Conservation (phyloP, 2,888 invertebrate genomes). For the Brachyopa scutellaris region DNA sequence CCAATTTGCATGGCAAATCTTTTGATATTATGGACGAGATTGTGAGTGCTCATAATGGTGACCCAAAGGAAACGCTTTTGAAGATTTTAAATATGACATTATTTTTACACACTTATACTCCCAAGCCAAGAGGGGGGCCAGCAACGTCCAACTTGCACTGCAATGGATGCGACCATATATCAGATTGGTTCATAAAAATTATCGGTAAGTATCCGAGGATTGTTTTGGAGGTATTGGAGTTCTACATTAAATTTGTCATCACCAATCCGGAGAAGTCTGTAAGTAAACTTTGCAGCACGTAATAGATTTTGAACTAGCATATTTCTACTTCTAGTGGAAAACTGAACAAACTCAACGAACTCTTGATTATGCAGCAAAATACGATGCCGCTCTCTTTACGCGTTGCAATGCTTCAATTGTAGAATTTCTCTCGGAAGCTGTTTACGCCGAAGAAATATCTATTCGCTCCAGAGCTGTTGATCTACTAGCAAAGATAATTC, state of each 20-base stretch:
- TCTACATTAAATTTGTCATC: slow-evolving; percentile 78
- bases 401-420: slow-evolving; percentile 80
- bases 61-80: slow-evolving; percentile 78
- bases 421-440: slow-evolving; percentile 77
- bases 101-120: slow-evolving; percentile 77
- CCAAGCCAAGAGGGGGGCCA: slow-evolving; percentile 73
- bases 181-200: slow-evolving; percentile 80
- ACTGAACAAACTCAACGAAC: slow-evolving; percentile 77
- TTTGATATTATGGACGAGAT: slow-evolving; percentile 80
- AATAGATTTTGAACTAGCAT: neutral
- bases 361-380: slow-evolving; percentile 80
- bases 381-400: slow-evolving; percentile 80
- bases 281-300: neutral
- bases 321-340: slow-evolving; percentile 77
- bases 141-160: neutral
- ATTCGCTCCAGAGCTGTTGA: slow-evolving; percentile 79
- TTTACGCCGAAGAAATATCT: slow-evolving; percentile 78
- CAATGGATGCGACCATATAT: slow-evolving; percentile 78
- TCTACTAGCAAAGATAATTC: slow-evolving; percentile 77
- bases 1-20: slow-evolving; percentile 78
- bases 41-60: slow-evolving; percentile 80
- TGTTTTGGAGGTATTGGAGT: slow-evolving; percentile 76
- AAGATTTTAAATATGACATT: slow-evolving; percentile 79
- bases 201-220: slow-evolving; percentile 79
- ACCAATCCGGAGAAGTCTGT: slow-evolving; percentile 78